phyloP scores from a whole-genome alignment of 2,113 vertebrate genomes.

The Gadus chalcogrammus region DNA sequence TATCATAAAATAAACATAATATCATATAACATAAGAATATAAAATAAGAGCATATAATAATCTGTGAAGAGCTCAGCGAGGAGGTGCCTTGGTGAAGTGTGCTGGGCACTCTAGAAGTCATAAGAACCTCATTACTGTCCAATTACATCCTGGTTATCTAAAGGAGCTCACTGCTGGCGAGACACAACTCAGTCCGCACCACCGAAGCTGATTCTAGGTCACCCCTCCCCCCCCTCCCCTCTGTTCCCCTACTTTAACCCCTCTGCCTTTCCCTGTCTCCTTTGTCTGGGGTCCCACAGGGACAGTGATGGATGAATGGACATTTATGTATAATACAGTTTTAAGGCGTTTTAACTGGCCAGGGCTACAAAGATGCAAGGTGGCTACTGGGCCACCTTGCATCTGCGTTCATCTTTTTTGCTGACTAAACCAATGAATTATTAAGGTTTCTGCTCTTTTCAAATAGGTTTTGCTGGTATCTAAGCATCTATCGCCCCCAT shows the following conservation, averaged over 20 bases:
- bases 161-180: constrained; percentile 39
- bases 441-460: no score
- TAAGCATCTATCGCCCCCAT: background rate
- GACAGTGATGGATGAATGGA: constrained; percentile 29
- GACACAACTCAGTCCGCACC: constrained; percentile 52
- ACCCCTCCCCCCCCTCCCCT: constrained; percentile 19
- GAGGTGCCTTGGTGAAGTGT: background rate
- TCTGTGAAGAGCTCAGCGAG: no score
- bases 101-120: constrained; percentile 15
- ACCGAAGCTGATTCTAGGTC: constrained; percentile 64
- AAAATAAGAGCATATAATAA: no score
- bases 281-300: constrained; percentile 46
- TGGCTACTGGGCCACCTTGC: background rate
- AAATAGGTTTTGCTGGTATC: no score
- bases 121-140: constrained; percentile 11
- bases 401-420: no score
- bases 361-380: constrained; percentile 41
- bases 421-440: no score
- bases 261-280: constrained; percentile 27
- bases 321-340: constrained; percentile 52
- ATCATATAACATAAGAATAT: no score
- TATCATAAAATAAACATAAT: no score
- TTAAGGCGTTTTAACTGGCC: constrained; percentile 36
- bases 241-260: constrained; percentile 23
- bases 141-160: constrained; percentile 28